These are phyloP conservation scores for Erythrocercus mccallii DNA, from an alignment of 2,113 vertebrate species.

Conservation along the genomic window DNA sequence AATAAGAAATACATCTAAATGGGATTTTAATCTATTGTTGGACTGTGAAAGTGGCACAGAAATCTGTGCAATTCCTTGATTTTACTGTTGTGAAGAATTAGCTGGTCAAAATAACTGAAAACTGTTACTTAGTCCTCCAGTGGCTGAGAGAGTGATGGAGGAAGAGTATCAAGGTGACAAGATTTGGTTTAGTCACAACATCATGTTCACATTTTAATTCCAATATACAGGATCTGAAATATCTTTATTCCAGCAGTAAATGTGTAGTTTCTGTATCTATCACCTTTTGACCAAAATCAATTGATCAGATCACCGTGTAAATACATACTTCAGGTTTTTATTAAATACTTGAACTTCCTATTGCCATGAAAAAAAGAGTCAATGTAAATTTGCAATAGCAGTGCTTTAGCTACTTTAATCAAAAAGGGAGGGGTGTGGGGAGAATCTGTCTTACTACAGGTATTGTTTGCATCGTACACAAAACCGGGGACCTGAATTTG, in stretches of 20 bases:
- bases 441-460: not conserved
- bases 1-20: not conserved
- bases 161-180: not conserved
- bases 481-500: not conserved
- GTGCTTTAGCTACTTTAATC: constrained; percentile 4
- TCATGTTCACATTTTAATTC: not conserved
- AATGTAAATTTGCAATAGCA: not conserved
- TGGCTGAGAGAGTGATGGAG: not conserved
- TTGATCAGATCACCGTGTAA: constrained; percentile 21
- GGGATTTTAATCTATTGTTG: not conserved
- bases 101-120: not conserved
- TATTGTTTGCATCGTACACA: not conserved
- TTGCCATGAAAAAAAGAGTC: not conserved
- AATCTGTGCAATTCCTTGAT: not conserved
- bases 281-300: not conserved
- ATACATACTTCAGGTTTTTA: constrained; percentile 36
- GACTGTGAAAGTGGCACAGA: not conserved
- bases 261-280: not conserved
- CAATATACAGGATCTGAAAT: not conserved
- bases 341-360: constrained; percentile 46
- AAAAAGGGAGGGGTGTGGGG: not conserved
- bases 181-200: not conserved
- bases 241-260: not conserved
- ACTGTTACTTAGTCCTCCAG: not conserved
- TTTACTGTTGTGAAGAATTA: not conserved